Evolutionary conservation across 1,140 invertebrate species (phyloP).

Genomic region (Zaprionus taronus): DNA sequence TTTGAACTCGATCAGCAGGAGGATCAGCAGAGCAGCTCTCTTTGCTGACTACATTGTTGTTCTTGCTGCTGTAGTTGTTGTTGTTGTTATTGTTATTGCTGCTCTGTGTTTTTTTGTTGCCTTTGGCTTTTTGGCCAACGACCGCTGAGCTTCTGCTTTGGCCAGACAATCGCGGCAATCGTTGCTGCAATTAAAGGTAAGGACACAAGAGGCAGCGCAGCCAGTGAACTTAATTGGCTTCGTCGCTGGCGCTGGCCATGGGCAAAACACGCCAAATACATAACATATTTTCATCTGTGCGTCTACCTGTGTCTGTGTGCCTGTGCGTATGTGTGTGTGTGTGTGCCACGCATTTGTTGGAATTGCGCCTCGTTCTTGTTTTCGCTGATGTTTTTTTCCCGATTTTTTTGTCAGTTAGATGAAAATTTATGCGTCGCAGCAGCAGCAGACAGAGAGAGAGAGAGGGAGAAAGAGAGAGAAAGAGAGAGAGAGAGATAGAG

Average conservation of each 20-base stretch:
- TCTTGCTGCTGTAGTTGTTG: not conserved
- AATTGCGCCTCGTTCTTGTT: slow-evolving; percentile 8
- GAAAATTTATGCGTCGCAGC: slow-evolving; percentile 64
- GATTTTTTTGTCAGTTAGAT: slow-evolving; percentile 49
- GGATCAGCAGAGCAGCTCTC: slow-evolving; percentile 12
- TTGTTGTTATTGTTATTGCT: not conserved
- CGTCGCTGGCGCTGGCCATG: slow-evolving; percentile 26
- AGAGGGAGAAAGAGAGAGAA: not conserved
- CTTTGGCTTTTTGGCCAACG: slow-evolving; percentile 41
- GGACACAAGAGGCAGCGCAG: slow-evolving; percentile 28
- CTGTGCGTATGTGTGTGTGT: not conserved
- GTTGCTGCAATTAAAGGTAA: slow-evolving; percentile 46
- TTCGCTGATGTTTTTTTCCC: slow-evolving; percentile 10
- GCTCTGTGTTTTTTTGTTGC: not conserved
- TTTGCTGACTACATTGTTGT: not conserved
- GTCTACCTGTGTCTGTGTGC: not conserved
- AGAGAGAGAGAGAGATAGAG: not conserved
- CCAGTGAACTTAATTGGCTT: slow-evolving; percentile 60
- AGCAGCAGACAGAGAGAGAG: slow-evolving; percentile 1
- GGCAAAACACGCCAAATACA: slow-evolving; percentile 1
- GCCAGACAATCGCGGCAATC: slow-evolving; percentile 25
- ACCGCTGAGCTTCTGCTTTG: slow-evolving; percentile 24
- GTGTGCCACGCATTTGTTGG: slow-evolving; percentile 15
- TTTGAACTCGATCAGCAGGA: slow-evolving; percentile 38
- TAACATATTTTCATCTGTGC: slow-evolving; percentile 7